Base-by-base conservation (phyloP, 2,888 invertebrate genomes). In the Eupithecia inturbata region DNA sequence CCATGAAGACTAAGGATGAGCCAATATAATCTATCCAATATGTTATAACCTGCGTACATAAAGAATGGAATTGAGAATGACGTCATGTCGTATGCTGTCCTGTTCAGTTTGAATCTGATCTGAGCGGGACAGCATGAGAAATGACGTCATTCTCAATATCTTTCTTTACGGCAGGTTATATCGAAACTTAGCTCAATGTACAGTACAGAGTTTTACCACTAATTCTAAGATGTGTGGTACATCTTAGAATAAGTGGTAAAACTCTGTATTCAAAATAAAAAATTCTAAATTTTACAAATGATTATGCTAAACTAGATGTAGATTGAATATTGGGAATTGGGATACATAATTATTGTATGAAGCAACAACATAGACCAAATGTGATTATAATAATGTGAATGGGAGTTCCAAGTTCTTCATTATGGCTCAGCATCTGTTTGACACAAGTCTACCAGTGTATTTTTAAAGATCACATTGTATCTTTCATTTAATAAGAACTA, bases 1-100 rank as follows among this genome's bases (percentile, higher is more conserved):
- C 36, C 12, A 64, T n/a, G 33, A 12, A 67, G 82, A 86, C 74
- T 85, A 93, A 80, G 92, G 67, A 63, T 57, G 22, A 14, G 22
- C 22, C 22, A 10, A 22, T 53, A 53, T 57, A 22, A 53, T 22
- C 12, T 22, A 26, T 22, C 57, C 26, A 26, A 53, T 53, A 49
- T 19, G 19, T 16, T 41, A 41, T 49, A 19, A 49, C 49, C 49
- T 49, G 9, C 19, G 1, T n/a, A 49, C 49, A 5, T 45, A 49
- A n/a, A 19, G 7, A 49, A n/a, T 19, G 7, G 49, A 2, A 49
- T n/a, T 49, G 49, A n/a, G 10, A n/a, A n/a, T 49, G n/a, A 49
- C 49, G 0, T 49, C 6, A n/a, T n/a, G n/a, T 45, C 45, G 7
- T 7, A 19, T 45, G n/a, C 45, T n/a, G 49, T n/a, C n/a, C n/a